Conservation (phyloP, 2,113 vertebrate species). For the Chlamydotis undulata region DNA sequence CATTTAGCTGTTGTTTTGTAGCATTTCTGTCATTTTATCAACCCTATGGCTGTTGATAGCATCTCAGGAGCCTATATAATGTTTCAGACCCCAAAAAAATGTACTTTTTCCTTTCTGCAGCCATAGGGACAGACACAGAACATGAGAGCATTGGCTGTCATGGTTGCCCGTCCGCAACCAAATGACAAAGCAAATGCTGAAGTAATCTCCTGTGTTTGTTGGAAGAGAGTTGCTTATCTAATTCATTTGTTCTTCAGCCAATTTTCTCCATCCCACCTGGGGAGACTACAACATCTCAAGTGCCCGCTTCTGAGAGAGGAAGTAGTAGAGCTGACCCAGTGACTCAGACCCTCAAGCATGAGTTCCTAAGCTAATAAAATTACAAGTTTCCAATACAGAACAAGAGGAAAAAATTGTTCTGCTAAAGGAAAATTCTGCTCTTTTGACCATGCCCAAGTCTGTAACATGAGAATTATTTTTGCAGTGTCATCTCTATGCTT, state of each 20-base stretch:
- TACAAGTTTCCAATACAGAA: background rate
- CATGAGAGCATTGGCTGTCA: background rate
- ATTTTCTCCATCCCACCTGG: background rate
- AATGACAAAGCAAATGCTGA: background rate
- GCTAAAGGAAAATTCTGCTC: background rate
- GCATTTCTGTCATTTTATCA: background rate
- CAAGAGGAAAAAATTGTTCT: background rate
- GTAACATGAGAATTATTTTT: background rate
- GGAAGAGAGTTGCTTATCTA: background rate
- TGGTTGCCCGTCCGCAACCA: background rate
- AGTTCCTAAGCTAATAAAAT: background rate
- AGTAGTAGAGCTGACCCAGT: background rate
- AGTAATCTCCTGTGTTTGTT: background rate
- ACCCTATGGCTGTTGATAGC: background rate
- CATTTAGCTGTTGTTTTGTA: background rate
- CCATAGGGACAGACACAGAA: background rate
- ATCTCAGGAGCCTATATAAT: background rate
- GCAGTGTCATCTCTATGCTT: background rate
- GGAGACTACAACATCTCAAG: background rate
- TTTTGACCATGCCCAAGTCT: background rate
- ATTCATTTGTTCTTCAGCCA: background rate
- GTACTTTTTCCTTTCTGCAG: background rate
- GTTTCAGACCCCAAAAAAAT: background rate
- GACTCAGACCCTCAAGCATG: background rate
- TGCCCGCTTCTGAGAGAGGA: background rate